A percentile compares a stretch with the other conserved stretches of the same genome.
These are phyloP conservation scores for Synanceia verrucosa DNA, from an alignment of 2,797 vertebrate genomes.

Conservation along the genomic window DNA sequence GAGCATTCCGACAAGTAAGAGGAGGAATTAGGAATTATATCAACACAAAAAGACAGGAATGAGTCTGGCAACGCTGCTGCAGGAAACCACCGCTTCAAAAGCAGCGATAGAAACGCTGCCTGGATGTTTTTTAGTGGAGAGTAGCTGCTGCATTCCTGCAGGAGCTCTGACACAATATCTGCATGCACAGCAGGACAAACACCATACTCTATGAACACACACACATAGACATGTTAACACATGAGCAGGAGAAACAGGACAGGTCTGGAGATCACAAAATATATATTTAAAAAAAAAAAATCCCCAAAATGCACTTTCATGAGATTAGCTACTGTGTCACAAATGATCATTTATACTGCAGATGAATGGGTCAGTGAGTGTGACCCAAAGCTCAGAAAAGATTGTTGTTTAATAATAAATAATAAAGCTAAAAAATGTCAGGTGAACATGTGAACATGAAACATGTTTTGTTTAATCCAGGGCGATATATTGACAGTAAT, in stretches of 20 bases:
- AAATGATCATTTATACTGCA: no score
- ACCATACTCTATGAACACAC: neutral
- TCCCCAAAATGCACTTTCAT: no score
- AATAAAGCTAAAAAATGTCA: no score
- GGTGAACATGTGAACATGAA: no score
- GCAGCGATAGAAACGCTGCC: constrained; percentile 41
- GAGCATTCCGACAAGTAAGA: constrained; percentile 32
- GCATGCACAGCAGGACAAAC: constrained; percentile 23
- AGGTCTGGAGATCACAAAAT: no score
- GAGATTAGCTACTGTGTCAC: no score
- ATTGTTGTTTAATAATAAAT: no score
- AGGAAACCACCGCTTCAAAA: constrained; percentile 60
- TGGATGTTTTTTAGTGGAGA: constrained; percentile 36
- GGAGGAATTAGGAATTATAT: constrained; percentile 40
- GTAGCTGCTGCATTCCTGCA: constrained; percentile 64
- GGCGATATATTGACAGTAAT: no score
- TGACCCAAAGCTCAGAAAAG: no score
- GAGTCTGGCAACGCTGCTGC: constrained; percentile 36
- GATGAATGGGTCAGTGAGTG: no score
- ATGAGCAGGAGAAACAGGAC: neutral
- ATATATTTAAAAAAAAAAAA: no score
- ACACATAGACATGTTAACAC: neutral
- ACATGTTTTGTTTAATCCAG: no score
- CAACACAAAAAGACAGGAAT: constrained; percentile 36
- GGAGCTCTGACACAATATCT: constrained; percentile 25